These are phyloP conservation scores for Eciton burchellii DNA, from an alignment of 1,140 invertebrate genomes.

Conservation along the genomic window DNA sequence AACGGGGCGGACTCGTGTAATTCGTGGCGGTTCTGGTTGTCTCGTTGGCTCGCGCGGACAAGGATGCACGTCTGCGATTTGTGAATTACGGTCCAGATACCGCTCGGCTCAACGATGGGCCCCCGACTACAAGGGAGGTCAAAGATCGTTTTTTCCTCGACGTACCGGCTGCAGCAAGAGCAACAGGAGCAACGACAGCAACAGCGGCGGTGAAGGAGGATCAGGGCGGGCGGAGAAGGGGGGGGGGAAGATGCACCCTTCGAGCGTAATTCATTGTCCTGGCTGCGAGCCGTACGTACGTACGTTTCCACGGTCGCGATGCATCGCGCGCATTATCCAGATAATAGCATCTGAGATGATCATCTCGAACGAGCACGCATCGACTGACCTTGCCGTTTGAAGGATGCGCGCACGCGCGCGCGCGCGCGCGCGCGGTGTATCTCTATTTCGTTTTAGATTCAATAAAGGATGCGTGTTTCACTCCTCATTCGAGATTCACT, in stretches of 20 bases:
- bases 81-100: constrained; percentile 73
- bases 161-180: constrained; percentile 15
- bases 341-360: constrained; percentile 80
- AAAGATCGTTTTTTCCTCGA: constrained; percentile 64
- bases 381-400: constrained; percentile 70
- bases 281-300: constrained; percentile 61
- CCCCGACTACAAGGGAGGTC: constrained; percentile 53
- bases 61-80: constrained; percentile 61
- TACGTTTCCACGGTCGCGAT: constrained; percentile 62
- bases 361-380: constrained; percentile 77
- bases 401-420: constrained; percentile 62
- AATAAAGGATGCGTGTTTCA: constrained; percentile 75
- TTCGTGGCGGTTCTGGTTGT: constrained; percentile 58
- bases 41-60: constrained; percentile 50
- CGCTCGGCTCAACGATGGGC: constrained; percentile 35
- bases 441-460: constrained; percentile 74
- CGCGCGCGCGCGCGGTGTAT: constrained; percentile 62
- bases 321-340: constrained; percentile 75
- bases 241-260: constrained; percentile 61
- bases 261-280: constrained; percentile 77
- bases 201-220: constrained; percentile 38
- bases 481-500: constrained; percentile 70
- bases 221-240: constrained; percentile 42
- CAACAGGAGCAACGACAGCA: constrained; percentile 36
- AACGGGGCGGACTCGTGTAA: constrained; percentile 43